A percentile compares a stretch with the other conserved stretches of the same genome.
Conservation (phyloP, 2,113 vertebrate species). For the Glaucidium brasilianum region DNA sequence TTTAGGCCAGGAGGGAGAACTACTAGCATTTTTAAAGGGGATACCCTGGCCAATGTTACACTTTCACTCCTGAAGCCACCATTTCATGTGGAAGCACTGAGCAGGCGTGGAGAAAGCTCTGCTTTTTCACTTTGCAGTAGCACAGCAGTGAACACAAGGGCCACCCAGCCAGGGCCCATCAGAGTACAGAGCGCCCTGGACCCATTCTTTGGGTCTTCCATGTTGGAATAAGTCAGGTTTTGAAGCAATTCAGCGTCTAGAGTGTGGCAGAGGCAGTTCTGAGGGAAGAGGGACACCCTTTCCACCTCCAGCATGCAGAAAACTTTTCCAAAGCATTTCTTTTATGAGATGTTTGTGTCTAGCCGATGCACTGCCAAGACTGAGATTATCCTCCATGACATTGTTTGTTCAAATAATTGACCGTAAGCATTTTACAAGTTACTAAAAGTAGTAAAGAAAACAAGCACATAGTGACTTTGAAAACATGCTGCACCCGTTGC, state of each 20-base stretch:
- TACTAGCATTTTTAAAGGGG: neutral
- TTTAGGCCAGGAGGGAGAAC: neutral
- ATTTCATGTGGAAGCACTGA: neutral
- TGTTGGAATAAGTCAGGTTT: neutral
- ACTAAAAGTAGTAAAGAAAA: slow-evolving; percentile 41
- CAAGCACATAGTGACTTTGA: neutral
- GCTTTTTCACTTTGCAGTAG: neutral
- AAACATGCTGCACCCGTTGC: neutral
- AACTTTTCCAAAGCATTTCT: neutral
- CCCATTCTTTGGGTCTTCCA: neutral
- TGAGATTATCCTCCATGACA: neutral
- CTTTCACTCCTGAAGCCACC: neutral
- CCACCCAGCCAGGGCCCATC: neutral
- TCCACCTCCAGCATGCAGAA: neutral
- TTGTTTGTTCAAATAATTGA: neutral
- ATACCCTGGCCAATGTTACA: neutral
- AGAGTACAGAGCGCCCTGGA: neutral
- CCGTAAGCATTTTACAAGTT: neutral
- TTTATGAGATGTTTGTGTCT: neutral
- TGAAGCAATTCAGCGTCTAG: neutral
- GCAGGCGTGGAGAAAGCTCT: neutral
- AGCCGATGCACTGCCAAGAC: neutral
- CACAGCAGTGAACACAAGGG: neutral
- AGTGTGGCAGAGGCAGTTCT: neutral
- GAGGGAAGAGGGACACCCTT: neutral